Evolutionary conservation across 2,888 invertebrate genomes (phyloP), one percentile per base, ranked within the genome.

Genomic region (Tricholauxania praeusta): DNA sequence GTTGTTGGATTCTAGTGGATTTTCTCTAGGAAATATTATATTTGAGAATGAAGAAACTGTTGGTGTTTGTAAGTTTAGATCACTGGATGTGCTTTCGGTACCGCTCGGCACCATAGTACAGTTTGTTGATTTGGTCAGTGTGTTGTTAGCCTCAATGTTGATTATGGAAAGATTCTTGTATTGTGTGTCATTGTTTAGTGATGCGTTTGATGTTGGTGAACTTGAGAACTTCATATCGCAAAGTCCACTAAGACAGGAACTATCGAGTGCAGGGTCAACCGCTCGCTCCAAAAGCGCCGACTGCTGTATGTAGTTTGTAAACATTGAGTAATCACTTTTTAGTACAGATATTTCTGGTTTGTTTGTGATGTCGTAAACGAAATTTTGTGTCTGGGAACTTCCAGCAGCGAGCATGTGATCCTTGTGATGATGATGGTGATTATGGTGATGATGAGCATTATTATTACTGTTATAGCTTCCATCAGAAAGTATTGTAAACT

Each of bases 331-430:
- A 19, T 80, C 79, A 63, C 76, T 78, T 72, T 75, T 78, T 14
- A 73, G 32, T 62, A 75, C 53, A 22, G 77, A 65, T 65, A 74
- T 69, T 62, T 76, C 75, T 8, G 68, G 28, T 64, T 74, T 73
- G 19, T 53, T 70, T n/a, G 64, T 19, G 10, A 59, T 32, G 49
- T 77, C 75, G 48, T 65, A 77, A 55, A 32, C 8, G 19, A 60
- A 17, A 51, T 67, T 22, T 17, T 75, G 74, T 49, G 79, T 75
- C 2, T 82, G 82, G 6, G 81, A 77, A 74, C 79, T 83, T 60
- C 84, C 83, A 39, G 83, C 83, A 17, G 78, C 83, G 47, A 84
- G 76, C 83, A 84, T 84, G 75, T 84, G 84, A 81, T 85, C 84
- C 77, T 84, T 84, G 64, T 83, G 82, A 78, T 83, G 82, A 76